phyloP scores from a whole-genome alignment of 2,113 vertebrate species.

The Kobus ellipsiprymnus region DNA sequence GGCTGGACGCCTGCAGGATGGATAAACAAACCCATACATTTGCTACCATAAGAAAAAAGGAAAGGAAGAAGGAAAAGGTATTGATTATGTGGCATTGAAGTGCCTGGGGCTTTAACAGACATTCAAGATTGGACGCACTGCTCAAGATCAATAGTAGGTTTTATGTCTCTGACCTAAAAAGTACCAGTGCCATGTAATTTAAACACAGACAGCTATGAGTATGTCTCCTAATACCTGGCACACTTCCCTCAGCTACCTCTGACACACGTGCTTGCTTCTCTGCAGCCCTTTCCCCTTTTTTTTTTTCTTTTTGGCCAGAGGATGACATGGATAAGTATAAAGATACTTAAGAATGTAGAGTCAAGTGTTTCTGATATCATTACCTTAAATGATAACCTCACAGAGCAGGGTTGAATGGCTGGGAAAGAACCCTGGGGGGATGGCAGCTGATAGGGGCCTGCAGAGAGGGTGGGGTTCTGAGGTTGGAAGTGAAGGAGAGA shows the following conservation, averaged over 20 bases:
- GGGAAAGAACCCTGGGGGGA: accelerated
- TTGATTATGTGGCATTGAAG: constrained; percentile 72
- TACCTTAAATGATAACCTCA: background rate
- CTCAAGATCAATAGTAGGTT: constrained; percentile 73
- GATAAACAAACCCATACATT: constrained; percentile 63
- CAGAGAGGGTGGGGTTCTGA: background rate
- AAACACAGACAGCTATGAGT: constrained; percentile 26
- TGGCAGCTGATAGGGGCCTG: background rate
- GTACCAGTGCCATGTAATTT: constrained; percentile 29
- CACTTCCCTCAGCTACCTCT: background rate
- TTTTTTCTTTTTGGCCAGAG: background rate
- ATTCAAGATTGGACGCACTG: constrained; percentile 65
- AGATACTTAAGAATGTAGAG: background rate
- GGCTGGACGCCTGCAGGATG: constrained; percentile 59
- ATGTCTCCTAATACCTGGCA: background rate
- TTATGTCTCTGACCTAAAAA: constrained; percentile 71
- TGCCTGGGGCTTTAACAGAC: constrained; percentile 72
- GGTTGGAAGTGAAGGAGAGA: background rate
- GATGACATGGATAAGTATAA: background rate
- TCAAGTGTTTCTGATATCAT: background rate
- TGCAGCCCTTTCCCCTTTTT: background rate
- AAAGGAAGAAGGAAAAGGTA: constrained; percentile 62
- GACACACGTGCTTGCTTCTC: constrained; percentile 12
- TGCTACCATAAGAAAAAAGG: constrained; percentile 15
- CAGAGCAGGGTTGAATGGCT: background rate